A percentile compares a stretch with the other conserved stretches of the same genome.
Conservation (phyloP, 2,888 invertebrate genomes). For the Pammene aurita region DNA sequence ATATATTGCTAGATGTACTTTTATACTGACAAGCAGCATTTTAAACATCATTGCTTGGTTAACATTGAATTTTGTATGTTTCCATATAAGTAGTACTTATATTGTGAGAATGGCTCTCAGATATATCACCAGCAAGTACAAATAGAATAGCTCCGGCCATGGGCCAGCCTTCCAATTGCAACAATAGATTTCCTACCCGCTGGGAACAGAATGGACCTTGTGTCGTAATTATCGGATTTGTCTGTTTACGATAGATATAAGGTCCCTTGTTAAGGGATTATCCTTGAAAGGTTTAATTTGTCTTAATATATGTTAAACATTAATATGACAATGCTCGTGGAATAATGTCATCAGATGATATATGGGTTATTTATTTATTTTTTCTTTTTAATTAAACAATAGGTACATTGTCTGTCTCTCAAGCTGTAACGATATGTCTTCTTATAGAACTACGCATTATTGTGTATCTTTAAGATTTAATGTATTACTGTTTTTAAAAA, state of each 20-base stretch:
- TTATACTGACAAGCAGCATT: no score
- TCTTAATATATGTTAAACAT: background rate
- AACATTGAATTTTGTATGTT: background rate
- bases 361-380: no score
- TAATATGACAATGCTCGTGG: constrained; percentile 2
- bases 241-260: constrained; percentile 17
- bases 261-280: constrained; percentile 1
- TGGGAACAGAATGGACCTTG: constrained; percentile 37
- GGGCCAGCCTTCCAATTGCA: constrained; percentile 22
- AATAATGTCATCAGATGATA: constrained; percentile 13
- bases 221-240: constrained; percentile 22
- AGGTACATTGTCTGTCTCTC: no score
- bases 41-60: no score
- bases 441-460: no score
- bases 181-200: constrained; percentile 37
- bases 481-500: no score
- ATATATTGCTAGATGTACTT: no score
- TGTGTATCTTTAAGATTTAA: no score
- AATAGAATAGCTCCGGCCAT: constrained; percentile 21
- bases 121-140: constrained; percentile 22
- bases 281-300: background rate
- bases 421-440: no score
- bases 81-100: background rate
- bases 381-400: no score
- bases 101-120: constrained; percentile 9